phyloP scores from a whole-genome alignment of 2,113 vertebrate genomes.

The Bothrops jararaca region DNA sequence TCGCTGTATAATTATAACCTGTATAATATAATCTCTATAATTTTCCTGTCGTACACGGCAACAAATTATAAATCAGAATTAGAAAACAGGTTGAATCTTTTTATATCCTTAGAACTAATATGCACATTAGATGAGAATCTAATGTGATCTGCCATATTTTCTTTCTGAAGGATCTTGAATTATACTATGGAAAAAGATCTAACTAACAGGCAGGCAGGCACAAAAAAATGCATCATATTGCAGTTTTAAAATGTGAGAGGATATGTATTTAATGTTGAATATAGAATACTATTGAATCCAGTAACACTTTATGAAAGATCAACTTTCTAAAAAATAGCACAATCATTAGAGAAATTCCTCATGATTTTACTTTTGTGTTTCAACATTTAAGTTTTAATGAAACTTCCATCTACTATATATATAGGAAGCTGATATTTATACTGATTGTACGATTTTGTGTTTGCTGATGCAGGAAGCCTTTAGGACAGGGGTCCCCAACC shows the following conservation, averaged over 20 bases:
- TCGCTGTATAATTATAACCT: neutral
- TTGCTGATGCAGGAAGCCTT: conserved; percentile 13
- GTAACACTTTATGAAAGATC: neutral
- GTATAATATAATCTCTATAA: neutral
- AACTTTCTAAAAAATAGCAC: neutral
- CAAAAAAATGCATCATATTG: neutral
- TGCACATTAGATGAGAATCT: neutral
- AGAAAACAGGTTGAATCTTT: neutral
- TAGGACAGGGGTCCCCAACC: neutral
- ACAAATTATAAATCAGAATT: neutral
- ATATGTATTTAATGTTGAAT: neutral
- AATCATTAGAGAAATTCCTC: neutral
- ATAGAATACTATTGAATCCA: neutral
- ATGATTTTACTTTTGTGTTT: neutral
- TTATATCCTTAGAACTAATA: neutral
- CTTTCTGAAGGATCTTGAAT: neutral
- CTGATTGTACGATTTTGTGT: conserved; percentile 21
- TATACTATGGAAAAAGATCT: neutral
- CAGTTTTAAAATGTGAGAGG: neutral
- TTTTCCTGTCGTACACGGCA: neutral
- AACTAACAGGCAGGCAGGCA: neutral
- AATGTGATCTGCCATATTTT: neutral
- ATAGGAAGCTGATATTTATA: neutral
- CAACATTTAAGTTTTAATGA: neutral
- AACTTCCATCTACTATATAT: neutral